Percentiles rank a stretch among this genome's conserved stretches.
These are phyloP conservation scores for Rhabdomys dilectus DNA, from an alignment of 2,113 vertebrate genomes.

Conservation along the genomic window DNA sequence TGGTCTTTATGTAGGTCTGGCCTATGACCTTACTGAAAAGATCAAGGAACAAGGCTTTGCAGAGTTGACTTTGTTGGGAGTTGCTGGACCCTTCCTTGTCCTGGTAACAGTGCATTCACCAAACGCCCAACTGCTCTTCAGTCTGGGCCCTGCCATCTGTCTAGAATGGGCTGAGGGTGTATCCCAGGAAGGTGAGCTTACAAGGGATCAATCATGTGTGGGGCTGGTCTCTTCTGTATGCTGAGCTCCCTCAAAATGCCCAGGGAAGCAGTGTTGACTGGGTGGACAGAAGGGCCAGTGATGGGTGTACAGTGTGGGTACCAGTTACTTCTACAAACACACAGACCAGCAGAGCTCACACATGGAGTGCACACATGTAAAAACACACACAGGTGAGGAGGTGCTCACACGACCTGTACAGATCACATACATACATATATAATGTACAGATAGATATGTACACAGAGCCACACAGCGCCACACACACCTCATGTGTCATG, in stretches of 20 bases:
- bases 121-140: background rate
- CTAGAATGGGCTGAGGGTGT: no score
- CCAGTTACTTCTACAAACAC: background rate
- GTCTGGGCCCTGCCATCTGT: background rate
- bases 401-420: background rate
- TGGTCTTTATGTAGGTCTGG: no score
- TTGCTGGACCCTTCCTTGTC: background rate
- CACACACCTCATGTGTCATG: accelerated
- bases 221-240: background rate
- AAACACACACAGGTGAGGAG: background rate
- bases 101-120: background rate
- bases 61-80: background rate
- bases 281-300: background rate
- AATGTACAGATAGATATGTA: no score
- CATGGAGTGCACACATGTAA: background rate
- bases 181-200: background rate
- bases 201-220: background rate
- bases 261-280: background rate
- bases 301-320: background rate
- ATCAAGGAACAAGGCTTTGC: background rate
- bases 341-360: background rate
- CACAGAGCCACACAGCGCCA: background rate
- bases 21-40: background rate
- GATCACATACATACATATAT: background rate
- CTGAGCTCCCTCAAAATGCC: background rate